phyloP scores from a whole-genome alignment of 2,888 invertebrate species.

The Petrolisthes cinctipes region DNA sequence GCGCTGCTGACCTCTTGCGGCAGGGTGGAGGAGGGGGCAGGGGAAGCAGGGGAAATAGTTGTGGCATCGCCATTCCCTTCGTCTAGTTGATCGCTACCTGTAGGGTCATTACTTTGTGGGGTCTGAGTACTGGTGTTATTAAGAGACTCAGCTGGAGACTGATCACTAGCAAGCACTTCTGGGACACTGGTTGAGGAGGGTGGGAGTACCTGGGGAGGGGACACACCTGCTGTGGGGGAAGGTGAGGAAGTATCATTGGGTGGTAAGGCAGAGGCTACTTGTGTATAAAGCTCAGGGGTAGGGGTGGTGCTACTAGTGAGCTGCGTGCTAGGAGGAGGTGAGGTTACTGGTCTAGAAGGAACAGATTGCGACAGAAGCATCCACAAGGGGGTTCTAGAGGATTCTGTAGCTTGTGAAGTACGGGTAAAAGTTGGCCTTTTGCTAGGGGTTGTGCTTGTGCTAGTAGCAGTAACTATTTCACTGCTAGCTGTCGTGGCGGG shows the following conservation, averaged over 20 bases:
- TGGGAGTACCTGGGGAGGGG: slow-evolving; percentile 1
- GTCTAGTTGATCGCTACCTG: neutral
- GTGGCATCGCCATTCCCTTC: neutral
- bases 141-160: neutral
- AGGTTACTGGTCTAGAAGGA: slow-evolving; percentile 44
- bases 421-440: slow-evolving; percentile 47
- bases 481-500: slow-evolving; percentile 22
- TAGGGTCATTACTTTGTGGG: neutral
- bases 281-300: slow-evolving; percentile 10
- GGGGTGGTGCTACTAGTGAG: slow-evolving; percentile 16
- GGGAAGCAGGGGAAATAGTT: neutral
- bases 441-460: slow-evolving; percentile 34
- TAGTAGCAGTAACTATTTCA: slow-evolving; percentile 41
- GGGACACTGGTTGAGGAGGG: slow-evolving; percentile 1
- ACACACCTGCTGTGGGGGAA: slow-evolving; percentile 10
- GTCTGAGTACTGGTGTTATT: neutral
- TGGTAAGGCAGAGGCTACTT: slow-evolving; percentile 25
- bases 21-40: neutral
- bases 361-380: slow-evolving; percentile 53
- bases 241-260: neutral
- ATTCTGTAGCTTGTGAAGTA: slow-evolving; percentile 33
- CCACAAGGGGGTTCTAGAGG: slow-evolving; percentile 59
- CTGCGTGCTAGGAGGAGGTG: slow-evolving; percentile 32
- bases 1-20: neutral
- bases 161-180: neutral